Conservation (phyloP, 2,888 invertebrate species). For the Oconnorella tubifera region DNA sequence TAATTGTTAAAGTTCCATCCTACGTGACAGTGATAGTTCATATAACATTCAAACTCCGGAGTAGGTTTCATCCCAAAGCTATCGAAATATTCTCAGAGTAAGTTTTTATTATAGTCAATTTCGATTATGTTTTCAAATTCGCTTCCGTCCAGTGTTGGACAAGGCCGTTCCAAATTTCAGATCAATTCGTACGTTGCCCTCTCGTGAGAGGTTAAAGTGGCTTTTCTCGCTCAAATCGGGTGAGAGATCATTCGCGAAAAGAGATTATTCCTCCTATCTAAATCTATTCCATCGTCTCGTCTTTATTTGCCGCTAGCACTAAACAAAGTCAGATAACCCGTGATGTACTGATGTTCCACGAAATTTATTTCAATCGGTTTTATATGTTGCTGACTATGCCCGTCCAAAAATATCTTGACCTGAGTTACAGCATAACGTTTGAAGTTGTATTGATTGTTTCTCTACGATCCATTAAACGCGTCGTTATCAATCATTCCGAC, state of each 20-base stretch:
- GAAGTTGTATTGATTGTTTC: neutral
- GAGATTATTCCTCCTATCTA: neutral
- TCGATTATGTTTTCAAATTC: slow-evolving; percentile 12
- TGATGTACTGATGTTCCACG: neutral
- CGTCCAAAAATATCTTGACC: neutral
- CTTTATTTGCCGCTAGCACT: neutral
- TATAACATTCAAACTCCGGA: neutral
- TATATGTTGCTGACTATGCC: neutral
- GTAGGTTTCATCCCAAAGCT: neutral
- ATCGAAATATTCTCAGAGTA: slow-evolving; percentile 10
- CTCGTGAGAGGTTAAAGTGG: slow-evolving; percentile 1
- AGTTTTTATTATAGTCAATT: neutral
- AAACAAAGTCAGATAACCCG: neutral
- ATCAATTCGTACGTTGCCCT: slow-evolving; percentile 5
- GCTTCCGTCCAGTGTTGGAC: neutral
- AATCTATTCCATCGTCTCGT: neutral
- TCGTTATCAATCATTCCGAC: neutral
- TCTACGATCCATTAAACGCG: neutral
- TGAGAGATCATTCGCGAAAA: slow-evolving; percentile 7
- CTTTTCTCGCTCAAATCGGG: neutral
- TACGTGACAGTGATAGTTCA: neutral
- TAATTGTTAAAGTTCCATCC: neutral
- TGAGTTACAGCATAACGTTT: neutral
- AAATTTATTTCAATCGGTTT: neutral
- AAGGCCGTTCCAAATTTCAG: slow-evolving; percentile 2